Conservation (phyloP, 1,140 invertebrate species). For the Semibalanus balanoides region DNA sequence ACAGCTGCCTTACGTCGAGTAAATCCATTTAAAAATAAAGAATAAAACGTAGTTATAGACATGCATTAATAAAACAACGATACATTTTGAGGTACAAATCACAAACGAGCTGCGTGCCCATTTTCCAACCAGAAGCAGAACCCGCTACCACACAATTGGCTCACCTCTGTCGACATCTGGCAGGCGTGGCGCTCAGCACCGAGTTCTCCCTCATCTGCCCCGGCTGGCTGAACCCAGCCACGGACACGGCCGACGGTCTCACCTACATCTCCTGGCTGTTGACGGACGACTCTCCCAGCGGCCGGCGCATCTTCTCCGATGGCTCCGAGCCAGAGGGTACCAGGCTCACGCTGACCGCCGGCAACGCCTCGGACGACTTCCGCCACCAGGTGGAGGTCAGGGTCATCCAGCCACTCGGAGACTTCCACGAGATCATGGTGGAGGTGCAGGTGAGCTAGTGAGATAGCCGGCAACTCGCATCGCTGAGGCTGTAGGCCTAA, state of each 20-base stretch:
- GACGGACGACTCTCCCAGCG: background rate
- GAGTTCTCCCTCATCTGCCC: background rate
- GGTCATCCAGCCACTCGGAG: background rate
- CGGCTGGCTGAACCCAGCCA: background rate
- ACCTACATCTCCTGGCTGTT: background rate
- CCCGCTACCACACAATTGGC: too few species aligned
- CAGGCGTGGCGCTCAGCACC: background rate
- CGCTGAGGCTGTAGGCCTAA: too few species aligned
- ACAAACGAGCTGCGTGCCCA: too few species aligned
- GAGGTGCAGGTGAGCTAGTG: background rate
- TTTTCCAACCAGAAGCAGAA: background rate
- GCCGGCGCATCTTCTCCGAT: background rate
- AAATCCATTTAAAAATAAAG: too few species aligned
- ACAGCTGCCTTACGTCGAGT: too few species aligned
- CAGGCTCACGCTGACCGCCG: background rate
- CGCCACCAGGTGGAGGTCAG: background rate
- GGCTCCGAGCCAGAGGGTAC: background rate
- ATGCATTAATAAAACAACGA: too few species aligned
- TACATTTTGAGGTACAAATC: too few species aligned
- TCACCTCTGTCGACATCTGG: background rate
- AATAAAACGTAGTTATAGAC: too few species aligned
- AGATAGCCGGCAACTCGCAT: too few species aligned
- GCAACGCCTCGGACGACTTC: background rate
- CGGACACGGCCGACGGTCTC: background rate
- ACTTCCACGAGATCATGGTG: background rate